These are phyloP conservation scores for Emydocephalus ijimae DNA, from an alignment of 2,113 vertebrate genomes.

Conservation along the genomic window DNA sequence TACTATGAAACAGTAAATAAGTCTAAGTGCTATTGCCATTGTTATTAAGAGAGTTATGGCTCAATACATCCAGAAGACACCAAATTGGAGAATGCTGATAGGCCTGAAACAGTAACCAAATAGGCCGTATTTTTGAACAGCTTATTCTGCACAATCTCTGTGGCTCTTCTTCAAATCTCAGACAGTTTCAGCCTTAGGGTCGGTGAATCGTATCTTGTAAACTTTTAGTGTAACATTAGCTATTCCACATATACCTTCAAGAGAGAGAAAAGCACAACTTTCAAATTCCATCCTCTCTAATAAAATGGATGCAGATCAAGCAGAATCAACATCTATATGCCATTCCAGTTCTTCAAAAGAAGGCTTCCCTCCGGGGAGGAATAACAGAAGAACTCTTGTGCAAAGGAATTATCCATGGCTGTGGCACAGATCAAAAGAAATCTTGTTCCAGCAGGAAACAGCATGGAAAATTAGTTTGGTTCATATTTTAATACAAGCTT, in stretches of 20 bases:
- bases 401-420: not conserved
- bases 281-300: not conserved
- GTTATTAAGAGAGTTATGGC: not conserved
- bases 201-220: not conserved
- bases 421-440: not conserved
- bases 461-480: not conserved
- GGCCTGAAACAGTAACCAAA: not conserved
- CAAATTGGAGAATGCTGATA: not conserved
- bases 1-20: not conserved
- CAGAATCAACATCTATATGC: not conserved
- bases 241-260: not conserved
- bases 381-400: not conserved
- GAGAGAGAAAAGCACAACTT: not conserved
- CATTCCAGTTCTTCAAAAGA: not conserved
- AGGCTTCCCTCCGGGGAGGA: not conserved
- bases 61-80: not conserved
- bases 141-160: not conserved
- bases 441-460: not conserved
- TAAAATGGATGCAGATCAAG: not conserved
- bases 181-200: not conserved
- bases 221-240: not conserved
- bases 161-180: not conserved
- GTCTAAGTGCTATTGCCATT: not conserved
- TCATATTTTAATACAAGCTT: not conserved
- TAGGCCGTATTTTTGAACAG: not conserved